Evolutionary conservation across 2,797 vertebrate species (phyloP), one percentile per base, ranked within the genome.

Genomic region (Sardinella longiceps): DNA sequence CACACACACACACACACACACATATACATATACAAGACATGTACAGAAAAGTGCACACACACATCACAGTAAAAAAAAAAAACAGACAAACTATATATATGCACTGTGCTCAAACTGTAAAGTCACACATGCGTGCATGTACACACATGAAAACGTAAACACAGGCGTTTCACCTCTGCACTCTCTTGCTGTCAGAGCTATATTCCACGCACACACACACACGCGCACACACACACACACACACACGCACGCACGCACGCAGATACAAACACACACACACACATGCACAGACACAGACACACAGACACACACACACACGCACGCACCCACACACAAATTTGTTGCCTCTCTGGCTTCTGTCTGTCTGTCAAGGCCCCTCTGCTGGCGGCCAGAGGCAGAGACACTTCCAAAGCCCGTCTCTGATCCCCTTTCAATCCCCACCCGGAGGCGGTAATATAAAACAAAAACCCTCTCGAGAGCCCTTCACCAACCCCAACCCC

Each of bases 381-480:
- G 51, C 48, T 84, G 60, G 80, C 83, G 83, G 87, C 58, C 83
- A 86, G 84, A 86, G 43, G 80, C 45, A 25, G 74, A 87, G 84
- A 83, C 89, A 88, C 50, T 80, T 83, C 80, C 30, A 84, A 87
- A 85, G 11, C 82, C 81, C 51, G 48, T 58, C 83, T 90, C 84
- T 87, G 81, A 87, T 89, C 87, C 80, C 82, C 63, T 83, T 82
- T 84, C 83, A 87, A 85, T 84, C 85, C 83, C 80, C n/a, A 74
- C 51, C 33, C 53, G 82, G 85, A 83, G 84, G 85, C 56, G 86
- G 85, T 88, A 89, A 88, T 80, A 82, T 85, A 85, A 87, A 85
- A 88, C 87, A 88, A 87, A 77, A 77, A 81, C 87, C 82, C 80
- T 84, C 85, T 84, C 23, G 80, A 83, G 86, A 77, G 77, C 53